Percentiles rank a stretch among this genome's conserved stretches.
phyloP scores from a whole-genome alignment of 2,797 vertebrate species.

The Ammospiza maritima region DNA sequence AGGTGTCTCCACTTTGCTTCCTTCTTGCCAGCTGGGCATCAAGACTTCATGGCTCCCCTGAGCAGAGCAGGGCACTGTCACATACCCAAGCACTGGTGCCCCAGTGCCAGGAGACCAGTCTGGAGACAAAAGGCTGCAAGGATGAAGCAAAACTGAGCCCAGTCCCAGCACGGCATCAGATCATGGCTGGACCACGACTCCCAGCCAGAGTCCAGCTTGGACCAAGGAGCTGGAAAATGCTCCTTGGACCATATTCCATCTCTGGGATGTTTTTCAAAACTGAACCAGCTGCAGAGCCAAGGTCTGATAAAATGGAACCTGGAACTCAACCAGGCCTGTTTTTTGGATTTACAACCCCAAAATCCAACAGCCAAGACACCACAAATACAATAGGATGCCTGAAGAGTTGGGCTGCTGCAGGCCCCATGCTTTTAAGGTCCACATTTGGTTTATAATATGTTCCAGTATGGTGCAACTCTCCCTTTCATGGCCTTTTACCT shows the following conservation, averaged over 20 bases:
- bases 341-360: neutral
- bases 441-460: accelerated
- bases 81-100: accelerated
- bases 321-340: neutral
- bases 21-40: neutral
- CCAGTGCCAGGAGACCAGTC: neutral
- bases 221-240: constrained; percentile 50
- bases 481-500: neutral
- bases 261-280: constrained; percentile 33
- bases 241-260: constrained; percentile 7
- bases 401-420: neutral
- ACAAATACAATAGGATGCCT: neutral
- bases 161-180: neutral
- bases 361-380: neutral
- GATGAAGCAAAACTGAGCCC: neutral
- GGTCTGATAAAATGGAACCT: constrained; percentile 44
- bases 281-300: constrained; percentile 40
- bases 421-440: neutral
- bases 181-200: neutral
- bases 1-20: neutral
- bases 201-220: constrained; percentile 28
- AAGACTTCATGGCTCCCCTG: neutral
- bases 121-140: neutral
- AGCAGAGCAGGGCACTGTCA: neutral
- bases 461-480: neutral